Evolutionary conservation across 2,797 vertebrate genomes (phyloP), one percentile per base, ranked within the genome.

Genomic region (Dendrocincla tyrannina): DNA sequence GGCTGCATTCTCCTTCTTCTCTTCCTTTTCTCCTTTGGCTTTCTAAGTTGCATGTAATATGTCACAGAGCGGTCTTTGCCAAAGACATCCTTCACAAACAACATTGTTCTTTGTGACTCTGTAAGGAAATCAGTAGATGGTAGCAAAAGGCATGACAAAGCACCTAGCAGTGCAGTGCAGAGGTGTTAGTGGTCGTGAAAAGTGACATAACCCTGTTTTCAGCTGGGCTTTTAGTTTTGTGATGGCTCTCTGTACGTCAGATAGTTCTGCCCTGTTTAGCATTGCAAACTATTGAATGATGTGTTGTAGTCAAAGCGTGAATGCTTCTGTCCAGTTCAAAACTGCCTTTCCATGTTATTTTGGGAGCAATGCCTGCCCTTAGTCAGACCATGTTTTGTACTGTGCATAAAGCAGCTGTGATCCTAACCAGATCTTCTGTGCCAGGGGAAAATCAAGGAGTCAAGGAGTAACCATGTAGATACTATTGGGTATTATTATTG

Each of bases 11-110:
- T 82, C 19, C 15, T 89, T 89, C 50, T 37, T 56, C 53, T 83
- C 64, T 55, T 55, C 49, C 25, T 91, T 93, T 63, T 23, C 17
- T 24, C 19, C 37, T 60, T 50, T 50, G n/a, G 13, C 94, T 89
- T 82, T 89, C 83, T 25, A 89, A 79, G n/a, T 50, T 88, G 24
- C 12, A n/a, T 62, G 39, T 81, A 78, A 44, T 83, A 42, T 49
- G 66, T 49, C 44, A 52, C 9, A 14, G 62, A 11, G 30, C 37
- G 10, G 6, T 22, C 33, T 81, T 59, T 88, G 50, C 33, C 59
- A 81, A 84, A 90, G n/a, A 41, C 2, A 2, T 76, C 44, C 44
- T 70, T 73, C 24, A 63, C 44, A 60, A 82, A 50, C 52, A 77
- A 49, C 44, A 30, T 32, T 22, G 77, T 88, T 88, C 72, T 7